Evolutionary conservation across 2,113 vertebrate genomes (phyloP).

Genomic region (Leucosticte australis): DNA sequence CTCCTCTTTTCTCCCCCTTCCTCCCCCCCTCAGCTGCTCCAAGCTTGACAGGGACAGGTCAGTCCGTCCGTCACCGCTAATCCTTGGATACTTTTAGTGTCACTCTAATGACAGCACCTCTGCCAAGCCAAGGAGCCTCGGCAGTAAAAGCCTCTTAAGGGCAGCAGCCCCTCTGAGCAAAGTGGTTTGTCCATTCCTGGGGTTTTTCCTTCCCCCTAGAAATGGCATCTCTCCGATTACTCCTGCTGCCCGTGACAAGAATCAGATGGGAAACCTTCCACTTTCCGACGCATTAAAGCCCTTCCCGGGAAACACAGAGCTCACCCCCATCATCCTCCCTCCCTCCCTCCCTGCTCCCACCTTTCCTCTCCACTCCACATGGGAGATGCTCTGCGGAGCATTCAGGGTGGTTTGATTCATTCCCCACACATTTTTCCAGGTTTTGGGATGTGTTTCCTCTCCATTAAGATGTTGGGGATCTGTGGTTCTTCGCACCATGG

Average conservation of each 20-base stretch:
- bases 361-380: background rate
- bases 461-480: background rate
- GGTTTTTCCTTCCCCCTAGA: constrained; percentile 26
- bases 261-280: constrained; percentile 58
- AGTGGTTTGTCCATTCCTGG: constrained; percentile 71
- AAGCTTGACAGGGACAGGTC: constrained; percentile 51
- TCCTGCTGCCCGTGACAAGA: constrained; percentile 41
- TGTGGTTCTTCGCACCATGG: background rate
- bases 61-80: constrained; percentile 1
- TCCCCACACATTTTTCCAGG: background rate
- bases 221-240: constrained; percentile 52
- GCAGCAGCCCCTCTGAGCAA: constrained; percentile 69
- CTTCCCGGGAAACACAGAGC: background rate
- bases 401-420: background rate
- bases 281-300: constrained; percentile 55
- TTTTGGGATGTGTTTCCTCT: background rate
- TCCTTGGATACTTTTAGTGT: constrained; percentile 69
- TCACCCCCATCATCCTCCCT: background rate
- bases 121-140: background rate
- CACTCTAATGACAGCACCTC: constrained; percentile 62
- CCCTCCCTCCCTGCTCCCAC: background rate
- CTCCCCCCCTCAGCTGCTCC: background rate
- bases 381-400: background rate
- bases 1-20: background rate
- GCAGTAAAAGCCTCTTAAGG: constrained; percentile 67